These are phyloP conservation scores for Orientallactaga bullata DNA, from an alignment of 2,113 vertebrate species.

Conservation along the genomic window DNA sequence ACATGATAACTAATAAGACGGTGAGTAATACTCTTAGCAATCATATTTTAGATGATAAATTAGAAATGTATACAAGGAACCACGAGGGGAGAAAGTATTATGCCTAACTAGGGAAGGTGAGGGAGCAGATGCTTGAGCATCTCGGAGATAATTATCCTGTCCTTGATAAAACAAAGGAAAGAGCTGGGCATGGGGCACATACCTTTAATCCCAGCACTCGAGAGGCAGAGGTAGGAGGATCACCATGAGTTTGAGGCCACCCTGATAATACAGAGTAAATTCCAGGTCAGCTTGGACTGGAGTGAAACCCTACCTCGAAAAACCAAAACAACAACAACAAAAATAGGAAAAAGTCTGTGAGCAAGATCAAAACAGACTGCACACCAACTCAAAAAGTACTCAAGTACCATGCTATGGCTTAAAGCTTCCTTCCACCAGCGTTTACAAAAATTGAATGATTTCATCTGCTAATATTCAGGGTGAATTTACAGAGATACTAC, in stretches of 20 bases:
- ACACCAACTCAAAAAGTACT: background rate
- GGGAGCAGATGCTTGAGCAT: background rate
- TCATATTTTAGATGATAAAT: background rate
- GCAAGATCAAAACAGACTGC: conserved; percentile 16
- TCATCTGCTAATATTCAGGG: conserved; percentile 51
- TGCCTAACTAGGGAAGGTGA: background rate
- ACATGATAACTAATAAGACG: background rate
- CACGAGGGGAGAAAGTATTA: background rate
- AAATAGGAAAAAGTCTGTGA: background rate
- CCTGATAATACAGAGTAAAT: too few species aligned
- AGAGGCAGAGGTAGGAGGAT: too few species aligned
- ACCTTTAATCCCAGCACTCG: too few species aligned
- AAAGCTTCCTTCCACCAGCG: conserved; percentile 11
- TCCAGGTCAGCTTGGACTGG: too few species aligned
- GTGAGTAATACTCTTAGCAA: background rate
- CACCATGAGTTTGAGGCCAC: too few species aligned
- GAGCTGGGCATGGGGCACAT: too few species aligned
- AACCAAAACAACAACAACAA: too few species aligned
- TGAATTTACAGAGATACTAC: background rate
- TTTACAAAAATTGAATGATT: conserved; percentile 54
- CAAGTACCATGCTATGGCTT: background rate
- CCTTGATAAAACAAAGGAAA: conserved; percentile 1
- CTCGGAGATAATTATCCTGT: background rate
- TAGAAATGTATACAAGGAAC: background rate
- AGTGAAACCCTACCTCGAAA: too few species aligned